Base-by-base conservation (phyloP, 1,140 invertebrate species). In the Drosophila seguyi region DNA sequence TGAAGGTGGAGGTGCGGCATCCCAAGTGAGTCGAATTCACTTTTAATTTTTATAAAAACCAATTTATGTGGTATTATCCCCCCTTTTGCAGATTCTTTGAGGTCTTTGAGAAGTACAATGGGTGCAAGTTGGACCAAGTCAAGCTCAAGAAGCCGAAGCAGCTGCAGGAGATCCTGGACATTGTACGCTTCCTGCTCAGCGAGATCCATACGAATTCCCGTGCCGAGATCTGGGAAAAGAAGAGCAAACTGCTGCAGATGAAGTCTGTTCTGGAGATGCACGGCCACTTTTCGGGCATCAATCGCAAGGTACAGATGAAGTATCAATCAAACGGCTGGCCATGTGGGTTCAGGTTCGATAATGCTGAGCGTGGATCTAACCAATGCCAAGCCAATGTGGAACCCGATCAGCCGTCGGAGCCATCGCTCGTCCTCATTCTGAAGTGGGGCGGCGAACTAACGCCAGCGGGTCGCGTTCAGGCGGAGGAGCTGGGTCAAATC, bases 381-480 rank as follows among this genome's bases (percentile, higher is more conserved):
- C 56, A 34, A 71, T 38, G 66, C 55, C 45, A 76, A 69, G 75
- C 60, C 39, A 71, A 71, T 48, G 57, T 69, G 68, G 45, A 56
- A 83, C 93, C 94, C 96, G 97, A 98, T 92, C 95, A 94, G 66
- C 95, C 96, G 3, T 95, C 96, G 41, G 97, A 98, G 79, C 98
- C 97, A 3, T 98, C 97, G 0, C 93, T 99, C 39, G 97, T 99
- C 14, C 94, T 99, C 36, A 99, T 99, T 75, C 94, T 99, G 25
- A 99, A 99, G 94, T 99, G 99, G 99, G 99, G 99, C 60, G 99
- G 99, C 41, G 99, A 99, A 93, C 93, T 99, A 79, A 99, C 99
- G n/a, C 98, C 99, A 2, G 98, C 98, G 0, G 99, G 99, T 18
- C 95, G 97, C 57, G 97, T 99, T 36, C 98, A 99, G 94, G 99